phyloP scores from a whole-genome alignment of 2,797 vertebrate species.

The Macroramphosus scolopax region DNA sequence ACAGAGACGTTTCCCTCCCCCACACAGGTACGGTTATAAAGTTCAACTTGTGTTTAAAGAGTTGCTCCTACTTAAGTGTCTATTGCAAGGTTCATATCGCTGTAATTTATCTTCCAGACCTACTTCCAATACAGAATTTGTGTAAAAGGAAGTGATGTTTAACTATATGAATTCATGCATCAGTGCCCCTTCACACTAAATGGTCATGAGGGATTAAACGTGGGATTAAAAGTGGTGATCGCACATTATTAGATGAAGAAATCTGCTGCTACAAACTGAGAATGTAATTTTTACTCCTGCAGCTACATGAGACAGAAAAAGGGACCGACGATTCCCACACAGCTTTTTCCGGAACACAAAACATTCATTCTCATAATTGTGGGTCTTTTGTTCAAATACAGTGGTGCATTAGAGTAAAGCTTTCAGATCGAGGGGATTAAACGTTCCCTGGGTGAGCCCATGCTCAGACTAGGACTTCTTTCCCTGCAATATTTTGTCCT shows the following conservation, averaged over 20 bases:
- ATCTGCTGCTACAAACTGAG: not conserved
- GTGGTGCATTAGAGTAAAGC: constrained; percentile 34
- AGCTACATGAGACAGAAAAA: constrained; percentile 5
- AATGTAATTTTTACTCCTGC: not conserved
- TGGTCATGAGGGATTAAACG: too few species aligned
- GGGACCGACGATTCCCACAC: constrained; percentile 18
- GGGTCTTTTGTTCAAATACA: constrained; percentile 30
- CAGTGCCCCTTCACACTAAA: too few species aligned
- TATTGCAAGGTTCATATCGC: too few species aligned
- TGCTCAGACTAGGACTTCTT: constrained; percentile 26
- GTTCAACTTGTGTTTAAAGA: too few species aligned
- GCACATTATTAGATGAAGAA: not conserved
- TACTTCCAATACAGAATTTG: too few species aligned
- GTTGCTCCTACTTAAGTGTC: too few species aligned
- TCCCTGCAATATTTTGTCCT: constrained; percentile 17
- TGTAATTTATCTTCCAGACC: too few species aligned
- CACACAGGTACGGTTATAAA: too few species aligned
- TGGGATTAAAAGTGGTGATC: too few species aligned
- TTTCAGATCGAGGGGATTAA: constrained; percentile 49
- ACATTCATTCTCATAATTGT: constrained; percentile 7
- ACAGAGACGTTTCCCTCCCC: too few species aligned
- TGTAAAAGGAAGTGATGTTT: too few species aligned
- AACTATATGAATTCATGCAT: too few species aligned
- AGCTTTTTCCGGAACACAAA: constrained; percentile 17
- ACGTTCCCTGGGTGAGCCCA: constrained; percentile 41